Evolutionary conservation across 2,888 invertebrate genomes (phyloP).

Genomic region (Baccha elongata): DNA sequence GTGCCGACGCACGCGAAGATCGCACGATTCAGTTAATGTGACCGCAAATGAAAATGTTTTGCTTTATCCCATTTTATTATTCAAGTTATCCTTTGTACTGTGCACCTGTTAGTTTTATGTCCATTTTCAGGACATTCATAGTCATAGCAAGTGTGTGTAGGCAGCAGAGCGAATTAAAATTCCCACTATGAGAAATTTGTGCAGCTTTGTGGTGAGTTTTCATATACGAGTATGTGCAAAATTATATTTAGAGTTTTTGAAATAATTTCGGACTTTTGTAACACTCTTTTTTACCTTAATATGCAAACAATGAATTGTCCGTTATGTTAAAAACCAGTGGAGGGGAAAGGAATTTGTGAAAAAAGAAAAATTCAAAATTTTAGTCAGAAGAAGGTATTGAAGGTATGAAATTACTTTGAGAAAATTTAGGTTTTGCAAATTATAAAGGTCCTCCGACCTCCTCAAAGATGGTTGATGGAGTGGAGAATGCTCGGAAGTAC

Average conservation of each 20-base stretch:
- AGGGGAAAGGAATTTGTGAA: not conserved
- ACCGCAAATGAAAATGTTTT: conserved; percentile 69
- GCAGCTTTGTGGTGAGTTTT: conserved; percentile 57
- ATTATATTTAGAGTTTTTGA: conserved; percentile 50
- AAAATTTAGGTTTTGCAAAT: too few species aligned
- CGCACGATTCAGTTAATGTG: conserved; percentile 73
- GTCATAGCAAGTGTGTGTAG: conserved; percentile 5
- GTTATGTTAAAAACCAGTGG: not conserved
- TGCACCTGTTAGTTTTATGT: too few species aligned
- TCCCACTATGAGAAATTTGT: conserved; percentile 51
- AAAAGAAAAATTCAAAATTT: not conserved
- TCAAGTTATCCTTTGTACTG: too few species aligned
- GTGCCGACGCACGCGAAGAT: conserved; percentile 54
- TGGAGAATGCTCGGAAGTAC: too few species aligned
- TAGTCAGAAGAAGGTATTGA: too few species aligned
- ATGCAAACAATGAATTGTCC: not conserved
- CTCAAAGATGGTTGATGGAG: too few species aligned
- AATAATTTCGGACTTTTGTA: conserved; percentile 15
- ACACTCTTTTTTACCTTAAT: not conserved
- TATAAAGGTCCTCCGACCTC: too few species aligned
- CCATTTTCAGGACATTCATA: conserved; percentile 13
- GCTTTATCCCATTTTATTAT: conserved; percentile 61
- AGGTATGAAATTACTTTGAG: too few species aligned
- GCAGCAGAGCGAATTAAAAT: conserved; percentile 66
- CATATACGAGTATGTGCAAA: conserved; percentile 59